phyloP scores from a whole-genome alignment of 23 tunicate genomes.

The Styela plicata region DNA sequence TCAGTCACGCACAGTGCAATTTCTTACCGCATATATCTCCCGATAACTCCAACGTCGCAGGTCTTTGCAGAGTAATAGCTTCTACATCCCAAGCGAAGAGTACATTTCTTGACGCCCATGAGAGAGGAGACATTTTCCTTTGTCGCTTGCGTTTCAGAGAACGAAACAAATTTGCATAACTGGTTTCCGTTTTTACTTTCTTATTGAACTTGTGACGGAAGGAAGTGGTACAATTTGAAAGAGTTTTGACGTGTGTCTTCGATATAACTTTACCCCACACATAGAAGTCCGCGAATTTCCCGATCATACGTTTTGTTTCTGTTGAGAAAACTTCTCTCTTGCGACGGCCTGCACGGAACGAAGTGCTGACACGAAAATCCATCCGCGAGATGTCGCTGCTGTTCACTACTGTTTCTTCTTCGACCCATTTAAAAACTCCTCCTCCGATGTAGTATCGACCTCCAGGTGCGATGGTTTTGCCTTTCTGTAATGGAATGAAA shows the following conservation, averaged over 20 bases:
- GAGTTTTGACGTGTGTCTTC: not conserved
- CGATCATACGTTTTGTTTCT: slow-evolving; percentile 24
- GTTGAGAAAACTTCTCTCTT: slow-evolving; percentile 7
- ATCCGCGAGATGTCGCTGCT: slow-evolving; percentile 3
- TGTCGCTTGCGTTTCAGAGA: not conserved
- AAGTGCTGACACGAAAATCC: slow-evolving; percentile 4
- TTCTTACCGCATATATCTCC: slow-evolving; percentile 30
- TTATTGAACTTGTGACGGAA: not conserved
- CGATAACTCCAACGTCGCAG: slow-evolving; percentile 9
- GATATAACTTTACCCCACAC: slow-evolving; percentile 11
- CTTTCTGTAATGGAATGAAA: too few relatives aligned
- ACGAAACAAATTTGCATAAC: not conserved
- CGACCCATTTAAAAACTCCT: not conserved
- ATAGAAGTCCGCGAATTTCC: slow-evolving; percentile 26
- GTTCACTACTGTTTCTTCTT: not conserved
- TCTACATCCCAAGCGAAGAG: slow-evolving; percentile 15
- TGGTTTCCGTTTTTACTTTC: slow-evolving; percentile 1
- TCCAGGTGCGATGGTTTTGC: not conserved
- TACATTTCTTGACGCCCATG: slow-evolving; percentile 14
- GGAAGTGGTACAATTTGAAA: not conserved
- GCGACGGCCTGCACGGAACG: not conserved
- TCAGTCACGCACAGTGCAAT: too few relatives aligned
- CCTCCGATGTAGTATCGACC: slow-evolving; percentile 32
- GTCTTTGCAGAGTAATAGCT: slow-evolving; percentile 18
- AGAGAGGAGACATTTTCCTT: not conserved